A percentile compares a stretch with the other conserved stretches of the same genome.
Conservation (phyloP, 53 echinoderm and acorn worm genomes). For the Apostichopus leukothele region DNA sequence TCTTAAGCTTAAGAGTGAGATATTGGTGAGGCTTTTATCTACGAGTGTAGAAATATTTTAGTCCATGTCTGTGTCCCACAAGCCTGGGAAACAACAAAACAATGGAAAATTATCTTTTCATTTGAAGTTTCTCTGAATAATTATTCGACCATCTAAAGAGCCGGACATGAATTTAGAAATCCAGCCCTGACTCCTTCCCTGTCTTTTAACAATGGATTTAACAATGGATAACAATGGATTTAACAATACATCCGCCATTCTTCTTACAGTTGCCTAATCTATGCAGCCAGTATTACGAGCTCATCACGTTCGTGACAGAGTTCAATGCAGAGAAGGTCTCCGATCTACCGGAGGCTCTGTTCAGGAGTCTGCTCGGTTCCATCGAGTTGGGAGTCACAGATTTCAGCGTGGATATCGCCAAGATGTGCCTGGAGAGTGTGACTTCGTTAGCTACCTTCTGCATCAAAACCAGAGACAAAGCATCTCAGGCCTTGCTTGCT, state of each 20-base stretch:
- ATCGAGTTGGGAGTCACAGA: constrained; percentile 83
- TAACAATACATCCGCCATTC: not conserved
- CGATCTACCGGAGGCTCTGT: constrained; percentile 66
- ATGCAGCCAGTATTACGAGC: constrained; percentile 92
- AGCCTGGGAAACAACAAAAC: no score
- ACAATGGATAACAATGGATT: no score
- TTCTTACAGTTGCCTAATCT: constrained; percentile 76
- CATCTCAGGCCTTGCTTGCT: constrained; percentile 60
- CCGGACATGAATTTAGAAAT: no score
- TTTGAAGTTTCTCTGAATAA: no score
- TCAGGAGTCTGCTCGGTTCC: constrained; percentile 91
- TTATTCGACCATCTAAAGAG: no score
- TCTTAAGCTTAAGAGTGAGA: no score
- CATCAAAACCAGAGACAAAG: constrained; percentile 60
- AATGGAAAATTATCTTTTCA: no score
- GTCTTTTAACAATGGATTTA: no score
- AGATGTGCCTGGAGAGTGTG: constrained; percentile 88
- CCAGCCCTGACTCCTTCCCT: no score
- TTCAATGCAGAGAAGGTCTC: constrained; percentile 84
- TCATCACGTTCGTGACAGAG: constrained; percentile 94
- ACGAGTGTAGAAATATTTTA: no score
- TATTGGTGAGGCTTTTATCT: no score
- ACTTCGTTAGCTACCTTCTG: constrained; percentile 80
- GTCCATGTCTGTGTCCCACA: no score
- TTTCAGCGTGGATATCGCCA: constrained; percentile 76